Base-by-base conservation (phyloP, 2,113 vertebrate genomes). In the Dicerorhinus sumatrensis region DNA sequence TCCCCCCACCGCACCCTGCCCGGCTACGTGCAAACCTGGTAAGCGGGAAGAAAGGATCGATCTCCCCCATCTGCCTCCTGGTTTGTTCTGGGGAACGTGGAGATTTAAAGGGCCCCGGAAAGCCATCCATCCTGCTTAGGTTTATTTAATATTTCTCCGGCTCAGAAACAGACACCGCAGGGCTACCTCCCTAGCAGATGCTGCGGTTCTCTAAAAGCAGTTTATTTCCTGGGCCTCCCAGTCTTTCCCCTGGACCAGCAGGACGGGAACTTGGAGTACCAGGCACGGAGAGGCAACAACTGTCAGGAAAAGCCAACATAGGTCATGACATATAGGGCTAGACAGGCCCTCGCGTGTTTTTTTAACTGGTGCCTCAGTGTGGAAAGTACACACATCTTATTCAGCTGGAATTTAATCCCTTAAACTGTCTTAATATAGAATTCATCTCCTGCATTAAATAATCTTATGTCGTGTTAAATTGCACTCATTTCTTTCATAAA, bases 101-200 rank as follows among this genome's bases (percentile, higher is more conserved):
- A 90, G 93, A 96, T 98, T 98, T 98, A 98, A 85, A 98, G 95
- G 58, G 72, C 97, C 98, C 98, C 97, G 97, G 98, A 98, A 98
- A 98, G 98, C 97, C 95, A 98, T 98, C 97, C 97, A 98, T 99
- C 95, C 98, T 99, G 94, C 98, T 96, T 92, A 87, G 98, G 98
- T 98, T 99, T 98, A 98, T 98, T 98, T 99, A 98, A 98, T 98
- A 98, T 98, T 98, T 98, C 93, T 94, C 95, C 13, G 93, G 90
- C 98, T 98, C 98, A 98, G 98, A 97, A 98, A 97, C 91, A 94
- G 88, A 97, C 97, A 98, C 97, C 63, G 77, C 92, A 42, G 97
- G 97, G 56, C 98, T 94, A 80, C 93, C 97, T 98, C 97, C 96
- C 88, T 56, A 67, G 98, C 98, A 98, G 98, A 98, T 97, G 93